Percentiles rank a stretch among this genome's conserved stretches.
These are phyloP conservation scores for Scytalopus superciliaris DNA, from an alignment of 2,113 vertebrate genomes.

Conservation along the genomic window DNA sequence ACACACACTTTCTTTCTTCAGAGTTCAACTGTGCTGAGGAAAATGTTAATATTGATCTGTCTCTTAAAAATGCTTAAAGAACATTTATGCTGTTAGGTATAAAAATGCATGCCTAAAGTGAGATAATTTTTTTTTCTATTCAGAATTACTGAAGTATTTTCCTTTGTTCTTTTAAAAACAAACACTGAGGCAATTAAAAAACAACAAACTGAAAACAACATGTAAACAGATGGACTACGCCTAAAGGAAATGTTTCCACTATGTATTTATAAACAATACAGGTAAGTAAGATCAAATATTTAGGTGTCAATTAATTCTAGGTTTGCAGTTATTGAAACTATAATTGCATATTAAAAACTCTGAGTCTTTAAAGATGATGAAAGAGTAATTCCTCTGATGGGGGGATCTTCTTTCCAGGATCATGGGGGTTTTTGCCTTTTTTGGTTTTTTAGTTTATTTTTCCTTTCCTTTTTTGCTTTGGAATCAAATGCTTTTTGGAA, in stretches of 20 bases:
- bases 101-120: constrained; percentile 30
- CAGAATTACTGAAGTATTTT: background rate
- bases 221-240: background rate
- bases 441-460: too few relatives aligned
- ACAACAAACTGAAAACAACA: background rate
- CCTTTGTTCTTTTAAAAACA: background rate
- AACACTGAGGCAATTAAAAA: background rate
- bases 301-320: constrained; percentile 52
- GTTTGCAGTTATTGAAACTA: constrained; percentile 33
- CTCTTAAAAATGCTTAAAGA: background rate
- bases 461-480: background rate
- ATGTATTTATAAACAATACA: constrained; percentile 4
- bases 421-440: background rate
- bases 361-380: background rate
- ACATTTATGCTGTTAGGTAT: background rate
- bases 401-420: background rate
- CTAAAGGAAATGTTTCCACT: background rate
- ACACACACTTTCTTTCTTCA: background rate
- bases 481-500: too few relatives aligned
- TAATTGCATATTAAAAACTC: constrained; percentile 26
- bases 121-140: background rate
- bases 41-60: background rate
- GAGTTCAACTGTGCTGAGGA: background rate
- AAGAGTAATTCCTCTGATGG: background rate
- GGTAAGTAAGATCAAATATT: constrained; percentile 45